Percentiles rank a stretch among this genome's conserved stretches.
Evolutionary conservation across 2,888 invertebrate species (phyloP).

Genomic region (Cerceris ruficornis): DNA sequence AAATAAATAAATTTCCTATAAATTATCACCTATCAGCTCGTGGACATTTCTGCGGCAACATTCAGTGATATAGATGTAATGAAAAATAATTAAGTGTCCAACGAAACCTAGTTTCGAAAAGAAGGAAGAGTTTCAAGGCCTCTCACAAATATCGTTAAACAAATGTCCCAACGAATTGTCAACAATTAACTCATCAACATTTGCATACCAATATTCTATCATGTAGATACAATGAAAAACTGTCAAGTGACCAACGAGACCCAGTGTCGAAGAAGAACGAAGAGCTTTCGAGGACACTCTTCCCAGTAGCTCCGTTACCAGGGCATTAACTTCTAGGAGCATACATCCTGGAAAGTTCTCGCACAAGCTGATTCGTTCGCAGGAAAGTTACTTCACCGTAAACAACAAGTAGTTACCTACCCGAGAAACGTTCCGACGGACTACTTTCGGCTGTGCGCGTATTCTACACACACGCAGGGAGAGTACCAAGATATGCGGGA

Average conservation of each 20-base stretch:
- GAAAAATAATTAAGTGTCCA: too few relatives aligned
- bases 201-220: background rate
- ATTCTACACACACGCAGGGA: constrained; percentile 50
- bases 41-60: too few relatives aligned
- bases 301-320: constrained; percentile 59
- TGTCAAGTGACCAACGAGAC: background rate
- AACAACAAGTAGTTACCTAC: constrained; percentile 76
- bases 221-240: background rate
- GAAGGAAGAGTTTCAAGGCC: too few relatives aligned
- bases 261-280: constrained; percentile 45
- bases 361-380: constrained; percentile 73
- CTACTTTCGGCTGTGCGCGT: constrained; percentile 54
- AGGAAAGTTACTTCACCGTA: constrained; percentile 75
- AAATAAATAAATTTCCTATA: too few relatives aligned
- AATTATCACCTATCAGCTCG: too few relatives aligned
- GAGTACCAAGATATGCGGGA: constrained; percentile 47
- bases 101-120: too few relatives aligned
- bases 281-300: constrained; percentile 37
- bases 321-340: constrained; percentile 73
- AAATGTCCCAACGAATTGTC: too few relatives aligned
- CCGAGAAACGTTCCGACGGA: constrained; percentile 64
- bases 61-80: too few relatives aligned
- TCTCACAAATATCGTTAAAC: too few relatives aligned
- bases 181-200: background rate
- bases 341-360: constrained; percentile 74